Evolutionary conservation across 1,140 invertebrate species (phyloP), one percentile per base, ranked within the genome.

Genomic region (Neodiprion virginianus): DNA sequence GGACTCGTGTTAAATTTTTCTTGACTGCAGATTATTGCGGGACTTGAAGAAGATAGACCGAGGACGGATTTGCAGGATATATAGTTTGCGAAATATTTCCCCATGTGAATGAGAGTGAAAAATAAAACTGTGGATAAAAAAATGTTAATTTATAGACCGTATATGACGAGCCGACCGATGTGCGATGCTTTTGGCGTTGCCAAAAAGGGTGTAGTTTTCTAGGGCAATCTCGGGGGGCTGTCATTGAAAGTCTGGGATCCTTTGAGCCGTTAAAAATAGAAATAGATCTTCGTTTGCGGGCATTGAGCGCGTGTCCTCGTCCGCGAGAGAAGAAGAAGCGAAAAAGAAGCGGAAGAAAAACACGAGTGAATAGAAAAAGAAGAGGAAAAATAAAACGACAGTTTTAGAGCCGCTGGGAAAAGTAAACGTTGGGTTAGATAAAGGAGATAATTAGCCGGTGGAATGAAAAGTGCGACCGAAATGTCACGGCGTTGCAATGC

Each of bases 251-350:
- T 40, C 75, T 69, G 47, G 69, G 75, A 74, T 82, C 79, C 77
- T 85, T 85, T 85, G 79, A 84, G 28, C 50, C 21, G 78, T 69
- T 85, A 86, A 85, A 86, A 85, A 86, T 87, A 86, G 80, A 79
- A 73, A 76, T 67, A 77, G 70, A 74, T 74, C 73, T 74, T 67
- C 68, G 69, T 49, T 67, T 50, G 75, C 53, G 72, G 72, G 50
- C 72, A 79, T 82, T 81, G 72, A 78, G 72, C 47, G 74, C 76
- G 66, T 74, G 72, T 74, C 72, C 78, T 72, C 75, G 73, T 67
- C 40, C 3, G 21, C 14, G 7, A 17, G 21, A 10, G 48, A 17
- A 48, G 70, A 71, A 65, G 61, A 14, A 65, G 61, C 1, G 12
- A 14, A 65, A 65, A 65, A 65, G 61, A 14, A 14, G 12, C 7